Conservation (phyloP, 2,797 vertebrate genomes). For the Nasua narica region DNA sequence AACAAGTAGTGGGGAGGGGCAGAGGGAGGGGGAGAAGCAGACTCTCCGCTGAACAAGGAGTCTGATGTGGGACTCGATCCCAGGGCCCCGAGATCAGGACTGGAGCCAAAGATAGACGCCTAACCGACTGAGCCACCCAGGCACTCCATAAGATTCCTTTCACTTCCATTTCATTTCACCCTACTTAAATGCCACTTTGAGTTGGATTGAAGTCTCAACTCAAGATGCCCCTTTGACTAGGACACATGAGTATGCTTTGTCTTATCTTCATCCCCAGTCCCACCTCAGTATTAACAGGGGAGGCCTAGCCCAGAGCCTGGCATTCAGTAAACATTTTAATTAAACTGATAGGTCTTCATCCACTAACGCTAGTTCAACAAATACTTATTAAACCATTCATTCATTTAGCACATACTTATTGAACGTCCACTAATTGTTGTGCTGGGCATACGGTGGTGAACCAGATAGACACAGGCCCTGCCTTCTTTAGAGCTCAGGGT, state of each 20-base stretch:
- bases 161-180: not conserved
- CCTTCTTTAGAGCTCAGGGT: not conserved
- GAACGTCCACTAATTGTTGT: not conserved
- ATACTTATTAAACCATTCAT: not conserved
- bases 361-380: not conserved
- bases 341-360: not conserved
- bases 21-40: not conserved
- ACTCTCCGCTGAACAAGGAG: not conserved
- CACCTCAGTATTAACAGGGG: not conserved
- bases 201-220: not conserved
- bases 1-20: not conserved
- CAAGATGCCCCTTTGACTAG: not conserved
- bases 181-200: not conserved
- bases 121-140: not conserved
- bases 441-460: not conserved
- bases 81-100: not conserved
- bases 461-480: not conserved
- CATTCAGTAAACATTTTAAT: not conserved
- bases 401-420: not conserved
- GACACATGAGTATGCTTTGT: not conserved
- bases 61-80: not conserved
- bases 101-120: no score
- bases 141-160: not conserved
- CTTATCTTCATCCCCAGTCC: not conserved
- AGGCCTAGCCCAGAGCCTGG: not conserved